These are phyloP conservation scores for Dicentrarchus labrax DNA, from an alignment of 2,113 vertebrate genomes.

Conservation along the genomic window DNA sequence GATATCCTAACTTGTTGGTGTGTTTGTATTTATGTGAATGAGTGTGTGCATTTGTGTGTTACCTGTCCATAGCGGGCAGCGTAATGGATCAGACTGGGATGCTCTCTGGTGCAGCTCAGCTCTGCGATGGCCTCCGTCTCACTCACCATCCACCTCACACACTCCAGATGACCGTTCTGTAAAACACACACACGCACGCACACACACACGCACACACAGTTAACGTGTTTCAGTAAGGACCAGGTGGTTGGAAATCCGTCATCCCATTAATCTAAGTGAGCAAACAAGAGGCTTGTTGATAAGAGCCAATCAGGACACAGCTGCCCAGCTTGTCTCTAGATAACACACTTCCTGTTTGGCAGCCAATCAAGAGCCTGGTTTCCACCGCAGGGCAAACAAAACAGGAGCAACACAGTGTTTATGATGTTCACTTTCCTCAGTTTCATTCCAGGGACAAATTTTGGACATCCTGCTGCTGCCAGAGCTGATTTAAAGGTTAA, in stretches of 20 bases:
- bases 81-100: slow-evolving; percentile 97
- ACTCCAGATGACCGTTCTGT: slow-evolving; percentile 96
- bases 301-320: slow-evolving; percentile 51
- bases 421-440: background rate
- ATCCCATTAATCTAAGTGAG: slow-evolving; percentile 17
- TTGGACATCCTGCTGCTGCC: slow-evolving; percentile 2
- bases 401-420: background rate
- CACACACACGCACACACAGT: background rate
- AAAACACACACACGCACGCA: slow-evolving; percentile 12
- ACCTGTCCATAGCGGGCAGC: slow-evolving; percentile 97
- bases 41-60: slow-evolving; percentile 35
- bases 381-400: slow-evolving; percentile 13
- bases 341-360: slow-evolving; percentile 72
- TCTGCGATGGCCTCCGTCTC: slow-evolving; percentile 99
- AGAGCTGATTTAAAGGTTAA: background rate
- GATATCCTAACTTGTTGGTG: no score
- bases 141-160: slow-evolving; percentile 98
- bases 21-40: background rate
- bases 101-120: slow-evolving; percentile 94
- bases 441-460: background rate
- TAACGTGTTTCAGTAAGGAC: background rate
- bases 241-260: slow-evolving; percentile 35
- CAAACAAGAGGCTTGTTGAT: slow-evolving; percentile 41
- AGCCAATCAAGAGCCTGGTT: slow-evolving; percentile 57
- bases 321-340: slow-evolving; percentile 47